Evolutionary conservation across 2,888 invertebrate genomes (phyloP).

Genomic region (Lithosia quadra): DNA sequence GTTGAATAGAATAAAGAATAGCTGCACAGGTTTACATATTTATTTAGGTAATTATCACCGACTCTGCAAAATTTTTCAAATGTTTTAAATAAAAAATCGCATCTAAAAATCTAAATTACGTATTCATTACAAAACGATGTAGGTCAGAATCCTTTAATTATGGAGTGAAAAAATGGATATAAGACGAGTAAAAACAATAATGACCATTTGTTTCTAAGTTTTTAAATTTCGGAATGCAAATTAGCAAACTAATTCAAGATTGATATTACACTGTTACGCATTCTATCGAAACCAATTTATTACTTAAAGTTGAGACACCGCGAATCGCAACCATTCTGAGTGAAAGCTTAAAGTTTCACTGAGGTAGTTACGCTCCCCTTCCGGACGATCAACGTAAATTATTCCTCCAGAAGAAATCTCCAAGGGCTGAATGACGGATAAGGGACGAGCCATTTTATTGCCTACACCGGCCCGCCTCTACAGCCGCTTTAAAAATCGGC

Average conservation of each 20-base stretch:
- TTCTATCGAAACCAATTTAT: conserved; percentile 81
- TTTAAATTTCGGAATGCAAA: conserved; percentile 24
- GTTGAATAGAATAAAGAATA: no score
- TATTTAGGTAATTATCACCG: no score
- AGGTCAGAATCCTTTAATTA: background rate
- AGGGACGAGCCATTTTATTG: conserved; percentile 85
- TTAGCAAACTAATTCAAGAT: conserved; percentile 60
- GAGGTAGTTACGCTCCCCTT: conserved; percentile 85
- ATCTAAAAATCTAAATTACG: no score
- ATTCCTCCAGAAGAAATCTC: conserved; percentile 86
- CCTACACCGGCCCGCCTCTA: conserved; percentile 77
- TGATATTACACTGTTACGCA: conserved; percentile 64
- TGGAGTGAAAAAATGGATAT: no score
- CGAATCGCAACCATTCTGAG: conserved; percentile 82
- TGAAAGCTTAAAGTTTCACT: conserved; percentile 86
- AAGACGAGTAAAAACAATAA: background rate
- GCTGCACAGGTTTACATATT: no score
- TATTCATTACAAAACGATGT: no score
- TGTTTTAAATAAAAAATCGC: no score
- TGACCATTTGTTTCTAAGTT: background rate
- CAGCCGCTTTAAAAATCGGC: conserved; percentile 81
- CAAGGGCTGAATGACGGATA: conserved; percentile 85
- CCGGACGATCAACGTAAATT: conserved; percentile 86
- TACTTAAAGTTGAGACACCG: conserved; percentile 80
- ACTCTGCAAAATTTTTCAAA: no score